phyloP scores from a whole-genome alignment of 35 echinoderm and acorn worm genomes.

The Apostichopus japonicus region DNA sequence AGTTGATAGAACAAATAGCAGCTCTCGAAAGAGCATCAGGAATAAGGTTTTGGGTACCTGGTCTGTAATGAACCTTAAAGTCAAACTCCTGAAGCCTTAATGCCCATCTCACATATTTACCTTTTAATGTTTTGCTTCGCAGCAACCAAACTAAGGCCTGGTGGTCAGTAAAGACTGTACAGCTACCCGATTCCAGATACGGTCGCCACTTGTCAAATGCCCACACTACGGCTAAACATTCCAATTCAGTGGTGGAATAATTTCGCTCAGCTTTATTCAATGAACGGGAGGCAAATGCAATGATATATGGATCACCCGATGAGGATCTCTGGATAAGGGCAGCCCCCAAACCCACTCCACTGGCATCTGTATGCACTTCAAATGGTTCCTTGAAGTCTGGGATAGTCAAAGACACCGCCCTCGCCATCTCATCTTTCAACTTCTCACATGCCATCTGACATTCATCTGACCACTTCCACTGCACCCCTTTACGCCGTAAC shows the following conservation, averaged over 20 bases:
- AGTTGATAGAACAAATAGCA: slow-evolving; percentile 3
- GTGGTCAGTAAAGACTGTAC: slow-evolving; percentile 38
- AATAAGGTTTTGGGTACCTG: slow-evolving; percentile 2
- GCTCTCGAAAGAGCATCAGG: slow-evolving; percentile 51
- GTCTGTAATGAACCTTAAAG: slow-evolving; percentile 35
- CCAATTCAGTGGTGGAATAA: slow-evolving; percentile 17
- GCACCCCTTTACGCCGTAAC: slow-evolving; percentile 9
- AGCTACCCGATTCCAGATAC: neutral
- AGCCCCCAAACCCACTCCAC: slow-evolving; percentile 17
- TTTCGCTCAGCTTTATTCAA: slow-evolving; percentile 26
- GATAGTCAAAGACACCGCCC: neutral
- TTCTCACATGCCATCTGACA: slow-evolving; percentile 7
- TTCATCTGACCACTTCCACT: slow-evolving; percentile 43
- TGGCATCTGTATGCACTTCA: neutral
- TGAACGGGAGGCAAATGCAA: slow-evolving; percentile 44
- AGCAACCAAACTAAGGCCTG: slow-evolving; percentile 33
- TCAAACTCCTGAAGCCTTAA: slow-evolving; percentile 41
- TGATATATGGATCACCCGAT: neutral
- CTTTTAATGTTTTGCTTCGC: slow-evolving; percentile 26
- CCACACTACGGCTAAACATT: neutral
- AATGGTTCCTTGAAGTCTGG: slow-evolving; percentile 51
- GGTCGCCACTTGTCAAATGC: slow-evolving; percentile 44
- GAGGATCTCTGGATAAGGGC: neutral
- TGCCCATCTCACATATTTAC: slow-evolving; percentile 18
- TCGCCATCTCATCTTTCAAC: slow-evolving; percentile 48